Percentiles rank a stretch among this genome's conserved stretches.
These are phyloP conservation scores for Phoeniculus purpureus DNA, from an alignment of 2,797 vertebrate genomes.

Conservation along the genomic window DNA sequence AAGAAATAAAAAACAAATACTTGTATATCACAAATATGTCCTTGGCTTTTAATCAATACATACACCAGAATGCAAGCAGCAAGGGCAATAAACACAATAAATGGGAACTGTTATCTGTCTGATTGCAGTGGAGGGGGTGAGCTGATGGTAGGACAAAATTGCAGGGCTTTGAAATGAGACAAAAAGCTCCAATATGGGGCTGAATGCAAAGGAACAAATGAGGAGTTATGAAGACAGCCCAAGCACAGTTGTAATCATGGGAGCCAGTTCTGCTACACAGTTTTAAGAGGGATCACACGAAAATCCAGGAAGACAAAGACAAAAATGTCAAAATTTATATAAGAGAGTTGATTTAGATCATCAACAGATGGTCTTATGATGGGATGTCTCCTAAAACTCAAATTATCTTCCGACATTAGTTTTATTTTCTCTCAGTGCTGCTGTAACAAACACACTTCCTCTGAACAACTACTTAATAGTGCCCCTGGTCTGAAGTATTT, in stretches of 20 bases:
- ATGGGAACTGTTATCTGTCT: background rate
- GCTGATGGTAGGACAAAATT: background rate
- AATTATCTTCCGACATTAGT: background rate
- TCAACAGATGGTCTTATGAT: conserved; percentile 21
- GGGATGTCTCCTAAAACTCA: background rate
- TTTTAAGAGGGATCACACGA: background rate
- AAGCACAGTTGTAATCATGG: background rate
- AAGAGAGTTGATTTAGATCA: background rate
- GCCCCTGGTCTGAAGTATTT: background rate
- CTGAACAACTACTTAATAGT: background rate
- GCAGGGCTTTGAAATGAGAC: background rate
- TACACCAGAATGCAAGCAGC: background rate
- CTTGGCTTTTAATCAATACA: background rate
- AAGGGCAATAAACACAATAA: background rate
- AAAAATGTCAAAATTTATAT: background rate
- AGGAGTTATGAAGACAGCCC: background rate
- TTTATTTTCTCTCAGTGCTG: background rate
- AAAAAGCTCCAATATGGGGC: background rate
- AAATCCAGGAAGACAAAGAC: conserved; percentile 2
- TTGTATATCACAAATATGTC: background rate
- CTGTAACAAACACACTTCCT: conserved; percentile 8
- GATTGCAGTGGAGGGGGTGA: background rate
- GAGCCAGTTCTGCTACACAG: background rate
- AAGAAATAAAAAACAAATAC: conserved; percentile 4
- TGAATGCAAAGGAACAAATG: background rate